These are phyloP conservation scores for Taenioides sp. DNA, from an alignment of 2,797 vertebrate genomes.

Conservation along the genomic window DNA sequence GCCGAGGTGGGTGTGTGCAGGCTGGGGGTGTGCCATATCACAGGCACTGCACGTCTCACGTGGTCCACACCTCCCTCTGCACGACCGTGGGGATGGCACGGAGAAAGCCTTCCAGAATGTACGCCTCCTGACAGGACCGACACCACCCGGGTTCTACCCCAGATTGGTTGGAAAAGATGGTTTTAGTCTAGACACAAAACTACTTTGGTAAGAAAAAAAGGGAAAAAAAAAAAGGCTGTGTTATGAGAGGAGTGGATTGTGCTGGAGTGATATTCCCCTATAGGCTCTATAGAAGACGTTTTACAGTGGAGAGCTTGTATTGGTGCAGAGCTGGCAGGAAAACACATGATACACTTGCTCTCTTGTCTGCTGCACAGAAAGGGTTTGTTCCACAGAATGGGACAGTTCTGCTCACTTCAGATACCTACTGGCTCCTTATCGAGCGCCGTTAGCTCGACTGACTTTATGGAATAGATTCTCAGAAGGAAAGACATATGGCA, in stretches of 20 bases:
- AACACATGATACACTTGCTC: conserved; percentile 14
- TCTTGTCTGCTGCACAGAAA: conserved; percentile 13
- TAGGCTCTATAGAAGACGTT: conserved; percentile 5
- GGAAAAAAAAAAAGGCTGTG: too few relatives aligned
- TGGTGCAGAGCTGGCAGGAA: conserved; percentile 14
- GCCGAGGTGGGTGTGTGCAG: conserved; percentile 54
- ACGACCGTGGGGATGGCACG: conserved; percentile 16
- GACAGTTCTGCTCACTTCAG: conserved; percentile 18
- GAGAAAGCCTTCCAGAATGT: conserved; percentile 20
- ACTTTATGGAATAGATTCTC: conserved; percentile 3
- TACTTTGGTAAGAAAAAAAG: too few relatives aligned
- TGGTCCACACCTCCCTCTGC: conserved; percentile 40
- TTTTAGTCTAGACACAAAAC: background rate
- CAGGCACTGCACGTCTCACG: conserved; percentile 59
- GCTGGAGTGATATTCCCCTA: background rate
- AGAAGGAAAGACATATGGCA: background rate
- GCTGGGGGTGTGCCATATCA: conserved; percentile 67
- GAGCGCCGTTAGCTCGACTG: background rate
- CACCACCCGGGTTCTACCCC: background rate
- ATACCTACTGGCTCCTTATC: background rate
- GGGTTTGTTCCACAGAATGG: conserved; percentile 11
- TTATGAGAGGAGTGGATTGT: background rate
- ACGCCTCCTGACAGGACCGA: background rate
- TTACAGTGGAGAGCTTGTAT: conserved; percentile 2
- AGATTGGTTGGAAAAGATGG: background rate